Conservation (phyloP, 2,888 invertebrate species). For the Mylabris sibirica region DNA sequence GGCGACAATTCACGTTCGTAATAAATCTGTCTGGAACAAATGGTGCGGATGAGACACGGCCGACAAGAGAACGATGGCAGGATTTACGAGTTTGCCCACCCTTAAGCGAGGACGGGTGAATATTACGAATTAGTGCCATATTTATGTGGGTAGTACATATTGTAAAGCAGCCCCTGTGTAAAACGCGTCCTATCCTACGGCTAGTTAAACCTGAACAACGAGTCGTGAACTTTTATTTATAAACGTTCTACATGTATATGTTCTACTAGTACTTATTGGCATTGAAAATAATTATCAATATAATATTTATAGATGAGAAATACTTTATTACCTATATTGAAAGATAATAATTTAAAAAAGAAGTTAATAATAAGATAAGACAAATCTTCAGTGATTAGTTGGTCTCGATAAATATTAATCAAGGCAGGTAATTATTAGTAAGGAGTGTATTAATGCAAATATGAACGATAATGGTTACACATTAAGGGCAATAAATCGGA, state of each 20-base stretch:
- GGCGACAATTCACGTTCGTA: constrained; percentile 45
- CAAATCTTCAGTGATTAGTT: background rate
- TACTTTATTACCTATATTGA: background rate
- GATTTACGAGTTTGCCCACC: constrained; percentile 41
- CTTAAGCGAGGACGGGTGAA: constrained; percentile 34
- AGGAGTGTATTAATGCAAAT: constrained; percentile 34
- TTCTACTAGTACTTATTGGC: background rate
- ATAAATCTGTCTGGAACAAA: constrained; percentile 52
- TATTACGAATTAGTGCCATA: constrained; percentile 43
- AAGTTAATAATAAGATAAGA: background rate
- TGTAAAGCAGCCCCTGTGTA: constrained; percentile 28
- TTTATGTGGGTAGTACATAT: constrained; percentile 32
- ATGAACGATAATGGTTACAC: constrained; percentile 35
- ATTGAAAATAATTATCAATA: background rate
- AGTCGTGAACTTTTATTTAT: background rate
- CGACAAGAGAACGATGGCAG: constrained; percentile 41
- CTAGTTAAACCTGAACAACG: constrained; percentile 8
- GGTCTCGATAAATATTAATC: constrained; percentile 10
- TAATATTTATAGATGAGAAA: background rate
- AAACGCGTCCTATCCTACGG: background rate
- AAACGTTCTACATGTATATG: background rate
- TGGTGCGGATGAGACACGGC: constrained; percentile 42
- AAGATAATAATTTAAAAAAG: background rate
- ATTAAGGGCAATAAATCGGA: constrained; percentile 38
- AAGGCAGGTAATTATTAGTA: constrained; percentile 20